Conservation (phyloP, 2,113 vertebrate genomes). For the Chauna torquata region DNA sequence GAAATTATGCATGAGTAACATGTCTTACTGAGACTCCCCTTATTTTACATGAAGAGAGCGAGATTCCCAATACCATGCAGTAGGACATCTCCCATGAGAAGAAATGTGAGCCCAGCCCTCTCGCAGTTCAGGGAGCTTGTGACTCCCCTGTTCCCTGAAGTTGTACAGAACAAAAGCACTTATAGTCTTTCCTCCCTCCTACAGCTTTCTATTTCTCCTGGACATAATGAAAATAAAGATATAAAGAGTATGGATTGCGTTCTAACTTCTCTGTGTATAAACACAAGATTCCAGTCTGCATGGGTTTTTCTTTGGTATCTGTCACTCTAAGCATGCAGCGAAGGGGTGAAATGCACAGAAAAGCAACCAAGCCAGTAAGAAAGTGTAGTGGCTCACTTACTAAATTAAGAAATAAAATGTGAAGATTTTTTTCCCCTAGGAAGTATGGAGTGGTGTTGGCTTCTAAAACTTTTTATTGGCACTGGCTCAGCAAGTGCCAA, state of each 20-base stretch:
- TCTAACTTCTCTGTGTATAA: neutral
- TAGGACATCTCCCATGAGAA: neutral
- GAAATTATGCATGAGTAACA: neutral
- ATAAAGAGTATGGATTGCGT: neutral
- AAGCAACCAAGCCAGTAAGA: neutral
- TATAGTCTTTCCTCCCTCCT: neutral
- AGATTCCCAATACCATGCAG: no score
- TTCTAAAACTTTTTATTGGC: neutral
- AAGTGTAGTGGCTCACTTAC: neutral
- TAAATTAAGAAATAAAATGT: neutral
- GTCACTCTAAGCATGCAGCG: neutral
- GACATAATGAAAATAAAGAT: neutral
- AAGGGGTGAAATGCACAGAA: neutral
- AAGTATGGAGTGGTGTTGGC: neutral
- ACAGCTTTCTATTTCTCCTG: neutral
- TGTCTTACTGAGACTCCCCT: neutral
- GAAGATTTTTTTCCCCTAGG: neutral
- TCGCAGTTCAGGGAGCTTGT: rapidly evolving
- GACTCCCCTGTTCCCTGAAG: neutral
- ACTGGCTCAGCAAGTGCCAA: neutral
- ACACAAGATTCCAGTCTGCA: neutral
- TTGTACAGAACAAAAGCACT: neutral
- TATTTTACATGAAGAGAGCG: rapidly evolving
- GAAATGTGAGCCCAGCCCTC: rapidly evolving
- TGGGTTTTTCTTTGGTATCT: neutral